Conservation (phyloP, 2,888 invertebrate genomes). For the Proisotoma minuta region DNA sequence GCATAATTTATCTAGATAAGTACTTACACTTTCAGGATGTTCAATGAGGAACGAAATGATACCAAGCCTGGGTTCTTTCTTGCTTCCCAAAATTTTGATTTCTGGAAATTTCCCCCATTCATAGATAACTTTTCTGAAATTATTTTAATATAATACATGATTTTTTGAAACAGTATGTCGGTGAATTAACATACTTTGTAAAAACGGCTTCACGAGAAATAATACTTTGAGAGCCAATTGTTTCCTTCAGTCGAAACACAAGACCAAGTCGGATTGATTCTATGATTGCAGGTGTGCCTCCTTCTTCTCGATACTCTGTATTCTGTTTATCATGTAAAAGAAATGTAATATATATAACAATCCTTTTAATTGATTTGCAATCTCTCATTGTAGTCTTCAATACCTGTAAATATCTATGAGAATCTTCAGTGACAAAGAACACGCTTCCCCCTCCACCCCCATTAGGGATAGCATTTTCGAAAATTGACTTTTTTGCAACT, state of each 20-base stretch:
- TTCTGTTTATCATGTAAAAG: slow-evolving; percentile 51
- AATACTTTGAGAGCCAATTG: slow-evolving; percentile 69
- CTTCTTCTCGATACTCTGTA: slow-evolving; percentile 65
- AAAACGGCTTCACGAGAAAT: slow-evolving; percentile 64
- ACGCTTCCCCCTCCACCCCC: slow-evolving; percentile 58
- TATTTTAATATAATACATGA: too few species aligned
- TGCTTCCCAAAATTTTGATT: slow-evolving; percentile 67
- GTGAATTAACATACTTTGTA: slow-evolving; percentile 59
- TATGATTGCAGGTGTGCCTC: slow-evolving; percentile 68
- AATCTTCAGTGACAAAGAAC: slow-evolving; percentile 54
- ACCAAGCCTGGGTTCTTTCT: slow-evolving; percentile 59
- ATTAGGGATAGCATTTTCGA: slow-evolving; percentile 55
- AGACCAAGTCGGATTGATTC: slow-evolving; percentile 79
- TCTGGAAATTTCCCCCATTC: slow-evolving; percentile 60
- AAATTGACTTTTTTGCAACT: slow-evolving; percentile 61
- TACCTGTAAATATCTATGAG: slow-evolving; percentile 55
- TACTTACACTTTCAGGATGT: slow-evolving; percentile 64
- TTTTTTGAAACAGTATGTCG: not conserved
- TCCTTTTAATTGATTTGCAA: slow-evolving; percentile 1
- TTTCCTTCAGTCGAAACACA: slow-evolving; percentile 78
- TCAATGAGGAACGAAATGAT: slow-evolving; percentile 81
- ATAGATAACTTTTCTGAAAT: slow-evolving; percentile 32
- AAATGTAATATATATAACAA: not conserved
- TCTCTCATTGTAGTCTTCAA: slow-evolving; percentile 11
- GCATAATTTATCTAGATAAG: not conserved